phyloP scores from a whole-genome alignment of 1,140 invertebrate genomes.

The Globodera rostochiensis region DNA sequence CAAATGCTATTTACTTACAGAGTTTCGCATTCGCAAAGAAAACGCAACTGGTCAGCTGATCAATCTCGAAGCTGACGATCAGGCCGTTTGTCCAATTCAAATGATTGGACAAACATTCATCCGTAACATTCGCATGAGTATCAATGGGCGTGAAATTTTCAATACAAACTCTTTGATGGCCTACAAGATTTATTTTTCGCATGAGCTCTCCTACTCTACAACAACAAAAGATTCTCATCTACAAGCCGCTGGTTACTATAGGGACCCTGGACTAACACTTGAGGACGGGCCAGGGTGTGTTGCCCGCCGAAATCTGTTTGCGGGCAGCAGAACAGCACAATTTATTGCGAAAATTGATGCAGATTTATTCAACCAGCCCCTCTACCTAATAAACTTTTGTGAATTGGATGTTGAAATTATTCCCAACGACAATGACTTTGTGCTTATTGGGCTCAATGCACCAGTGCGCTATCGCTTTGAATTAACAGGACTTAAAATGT shows the following conservation, averaged over 20 bases:
- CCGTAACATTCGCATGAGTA: not conserved
- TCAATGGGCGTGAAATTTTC: too few relatives aligned
- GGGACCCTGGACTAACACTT: not conserved
- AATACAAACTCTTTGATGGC: too few relatives aligned
- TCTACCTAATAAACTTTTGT: too few relatives aligned
- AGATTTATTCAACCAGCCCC: too few relatives aligned
- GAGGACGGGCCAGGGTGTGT: not conserved
- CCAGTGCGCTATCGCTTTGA: not conserved
- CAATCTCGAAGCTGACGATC: too few relatives aligned
- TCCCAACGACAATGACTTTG: conserved; percentile 8
- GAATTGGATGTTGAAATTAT: not conserved
- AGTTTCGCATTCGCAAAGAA: too few relatives aligned
- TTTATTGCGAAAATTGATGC: too few relatives aligned
- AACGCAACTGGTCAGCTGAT: too few relatives aligned
- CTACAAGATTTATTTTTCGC: not conserved
- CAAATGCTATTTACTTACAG: too few relatives aligned
- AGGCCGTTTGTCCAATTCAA: too few relatives aligned
- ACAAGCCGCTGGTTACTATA: not conserved
- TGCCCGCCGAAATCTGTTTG: not conserved
- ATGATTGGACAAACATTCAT: too few relatives aligned
- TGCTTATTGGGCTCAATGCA: not conserved
- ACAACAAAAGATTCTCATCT: not conserved
- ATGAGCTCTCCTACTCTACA: not conserved
- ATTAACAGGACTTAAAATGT: not conserved
- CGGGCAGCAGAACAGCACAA: not conserved